These are phyloP conservation scores for Gymnogyps californianus DNA, from an alignment of 2,113 vertebrate genomes.

Conservation along the genomic window DNA sequence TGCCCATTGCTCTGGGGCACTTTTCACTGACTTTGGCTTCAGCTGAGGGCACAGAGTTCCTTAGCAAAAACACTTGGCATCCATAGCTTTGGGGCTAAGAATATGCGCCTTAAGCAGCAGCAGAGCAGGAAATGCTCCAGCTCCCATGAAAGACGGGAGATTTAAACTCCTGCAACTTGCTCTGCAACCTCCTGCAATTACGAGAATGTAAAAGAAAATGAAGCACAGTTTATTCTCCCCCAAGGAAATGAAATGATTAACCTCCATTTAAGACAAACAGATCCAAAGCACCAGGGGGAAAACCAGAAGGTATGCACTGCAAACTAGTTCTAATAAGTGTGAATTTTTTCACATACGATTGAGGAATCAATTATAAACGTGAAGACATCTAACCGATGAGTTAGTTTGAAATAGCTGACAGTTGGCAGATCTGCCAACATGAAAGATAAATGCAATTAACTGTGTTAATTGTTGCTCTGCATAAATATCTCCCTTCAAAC, in stretches of 20 bases:
- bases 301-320: not conserved
- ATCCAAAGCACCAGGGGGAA: not conserved
- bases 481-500: not conserved
- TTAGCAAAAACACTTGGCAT: not conserved
- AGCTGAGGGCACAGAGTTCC: not conserved
- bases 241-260: conserved; percentile 47
- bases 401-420: conserved; percentile 41
- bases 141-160: not conserved
- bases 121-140: not conserved
- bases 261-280: conserved; percentile 32
- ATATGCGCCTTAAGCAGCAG: not conserved
- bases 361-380: conserved; percentile 46
- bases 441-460: conserved; percentile 55
- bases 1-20: not conserved
- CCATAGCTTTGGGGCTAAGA: conserved; percentile 3
- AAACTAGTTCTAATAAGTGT: conserved; percentile 18
- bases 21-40: not conserved
- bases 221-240: conserved; percentile 24
- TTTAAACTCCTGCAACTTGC: not conserved
- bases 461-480: conserved; percentile 6
- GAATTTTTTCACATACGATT: conserved; percentile 23
- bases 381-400: conserved; percentile 10
- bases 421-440: conserved; percentile 24
- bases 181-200: conserved; percentile 31
- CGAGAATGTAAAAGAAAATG: conserved; percentile 12